Base-by-base conservation (phyloP, 1,140 invertebrate species). In the Tribolium madens region DNA sequence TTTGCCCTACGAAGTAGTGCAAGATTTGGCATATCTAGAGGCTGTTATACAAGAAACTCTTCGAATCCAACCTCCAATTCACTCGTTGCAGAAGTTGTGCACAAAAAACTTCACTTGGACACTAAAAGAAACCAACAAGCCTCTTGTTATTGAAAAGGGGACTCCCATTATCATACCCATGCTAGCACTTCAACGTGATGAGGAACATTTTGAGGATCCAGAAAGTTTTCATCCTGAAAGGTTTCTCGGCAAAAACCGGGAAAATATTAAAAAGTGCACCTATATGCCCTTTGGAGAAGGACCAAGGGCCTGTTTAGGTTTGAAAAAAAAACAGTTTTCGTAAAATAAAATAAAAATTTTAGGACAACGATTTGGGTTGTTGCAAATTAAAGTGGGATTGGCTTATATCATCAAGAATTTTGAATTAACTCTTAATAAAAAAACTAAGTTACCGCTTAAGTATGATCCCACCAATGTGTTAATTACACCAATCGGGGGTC, bases 181-280 rank as follows among this genome's bases (percentile, higher is more conserved):
- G 9, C 36, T 15, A 57, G 83, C 83, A 3, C 36, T 84, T 33
- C 84, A 84, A 10, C 18, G 75, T 15, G 86, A 90, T 73, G 79
- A 84, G 6, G 76, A 86, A 13, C 82, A 84, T 53, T 92, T 86
- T 79, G 86, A 88, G 17, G 85, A 91, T 73, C 90, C 91, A 1
- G 86, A 89, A 14, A 80, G 80, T 6, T 92, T 90, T 81, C 84
- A 91, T 81, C 91, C 91, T 0, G 88, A 91, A 36, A 82, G 90
- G 64, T 92, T 91, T 81, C 77, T 86, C 36, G 85, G 86, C n/a
- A 47, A 74, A 15, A 76, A 78, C 33, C 76, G 73, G 57, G 33
- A 57, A 9, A 74, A 36, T n/a, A 77, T 76, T 84, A 85, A 3
- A 76, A 86, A 73, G 15, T 85, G 80, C 17, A 76, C 84, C 2